Evolutionary conservation across 2,888 invertebrate genomes (phyloP), one percentile per base, ranked within the genome.

Genomic region (Xanthorhoe spadicearia): DNA sequence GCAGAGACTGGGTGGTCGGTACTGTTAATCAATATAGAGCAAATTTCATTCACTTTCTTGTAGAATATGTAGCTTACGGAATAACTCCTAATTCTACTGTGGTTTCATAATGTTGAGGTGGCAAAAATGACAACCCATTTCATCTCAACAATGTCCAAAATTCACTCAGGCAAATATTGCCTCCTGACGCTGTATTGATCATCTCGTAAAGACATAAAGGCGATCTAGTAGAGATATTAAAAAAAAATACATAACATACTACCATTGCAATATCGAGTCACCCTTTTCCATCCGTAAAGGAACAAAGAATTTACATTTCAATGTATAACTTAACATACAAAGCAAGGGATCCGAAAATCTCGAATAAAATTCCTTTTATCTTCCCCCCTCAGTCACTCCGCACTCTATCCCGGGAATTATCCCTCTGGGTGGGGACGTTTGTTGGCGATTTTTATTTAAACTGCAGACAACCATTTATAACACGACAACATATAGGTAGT

Each of bases 301-400:
- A 19, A 35, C 63, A 57, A 18, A 38, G 8, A 85, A 91, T 92
- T 91, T 90, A 85, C 90, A 92, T 91, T 90, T 90, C 87, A 90
- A 91, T 91, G 90, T 90, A 90, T 91, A 91, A 80, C 88, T 89
- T 90, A 89, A 85, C 82, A 86, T 85, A 77, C 75, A 78, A 81
- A 77, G 80, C 55, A 61, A 56, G 67, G 65, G 58, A 49, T 70
- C 61, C 63, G 50, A 58, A 70, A 70, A 70, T 67, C 61, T 67
- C 53, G 53, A 64, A 63, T 54, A 66, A 59, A 68, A 68, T 86
- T 83, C 78, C 83, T 82, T 81, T 86, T 89, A 88, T 90, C 90
- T 87, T 58, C 35, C 18, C 77, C 83, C 75, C 86, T 89, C 87
- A 84, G 83, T 83, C 85, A 82, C 85, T 86, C 87, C 78, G 81